phyloP scores from a whole-genome alignment of 2,888 invertebrate species.

The Tillus elongatus region DNA sequence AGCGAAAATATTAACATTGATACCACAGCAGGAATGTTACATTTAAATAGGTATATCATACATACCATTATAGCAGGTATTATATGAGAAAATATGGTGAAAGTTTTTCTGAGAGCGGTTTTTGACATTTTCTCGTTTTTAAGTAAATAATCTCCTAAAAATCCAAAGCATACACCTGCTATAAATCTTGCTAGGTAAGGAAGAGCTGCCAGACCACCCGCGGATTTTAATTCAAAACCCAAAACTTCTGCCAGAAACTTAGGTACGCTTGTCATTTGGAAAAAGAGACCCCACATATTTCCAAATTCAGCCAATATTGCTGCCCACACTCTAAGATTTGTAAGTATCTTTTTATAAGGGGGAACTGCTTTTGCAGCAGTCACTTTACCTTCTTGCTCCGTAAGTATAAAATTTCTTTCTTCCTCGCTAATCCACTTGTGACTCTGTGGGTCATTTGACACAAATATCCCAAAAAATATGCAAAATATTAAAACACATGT shows the following conservation, averaged over 20 bases:
- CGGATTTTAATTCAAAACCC: constrained; percentile 26
- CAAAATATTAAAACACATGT: too few species aligned
- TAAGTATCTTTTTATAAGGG: constrained; percentile 24
- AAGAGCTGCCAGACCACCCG: constrained; percentile 26
- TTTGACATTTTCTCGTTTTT: constrained; percentile 21
- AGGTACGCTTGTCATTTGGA: constrained; percentile 22
- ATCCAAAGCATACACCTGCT: constrained; percentile 25
- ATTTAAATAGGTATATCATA: constrained; percentile 22
- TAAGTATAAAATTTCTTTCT: too few species aligned
- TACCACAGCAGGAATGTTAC: constrained; percentile 22
- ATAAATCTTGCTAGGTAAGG: constrained; percentile 28
- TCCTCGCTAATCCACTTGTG: too few species aligned
- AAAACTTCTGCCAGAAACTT: constrained; percentile 25
- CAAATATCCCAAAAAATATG: too few species aligned
- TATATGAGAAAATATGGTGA: constrained; percentile 41
- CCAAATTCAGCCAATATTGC: constrained; percentile 24
- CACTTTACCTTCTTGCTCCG: too few species aligned
- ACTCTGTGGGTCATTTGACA: too few species aligned
- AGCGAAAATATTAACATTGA: constrained; percentile 25
- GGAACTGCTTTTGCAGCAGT: too few species aligned
- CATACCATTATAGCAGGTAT: constrained; percentile 45
- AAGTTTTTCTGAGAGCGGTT: constrained; percentile 24
- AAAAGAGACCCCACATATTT: constrained; percentile 25
- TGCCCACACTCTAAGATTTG: constrained; percentile 24
- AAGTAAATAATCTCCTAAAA: constrained; percentile 25